phyloP scores from a whole-genome alignment of 1,140 invertebrate species.

The Conopomorpha cramerella region DNA sequence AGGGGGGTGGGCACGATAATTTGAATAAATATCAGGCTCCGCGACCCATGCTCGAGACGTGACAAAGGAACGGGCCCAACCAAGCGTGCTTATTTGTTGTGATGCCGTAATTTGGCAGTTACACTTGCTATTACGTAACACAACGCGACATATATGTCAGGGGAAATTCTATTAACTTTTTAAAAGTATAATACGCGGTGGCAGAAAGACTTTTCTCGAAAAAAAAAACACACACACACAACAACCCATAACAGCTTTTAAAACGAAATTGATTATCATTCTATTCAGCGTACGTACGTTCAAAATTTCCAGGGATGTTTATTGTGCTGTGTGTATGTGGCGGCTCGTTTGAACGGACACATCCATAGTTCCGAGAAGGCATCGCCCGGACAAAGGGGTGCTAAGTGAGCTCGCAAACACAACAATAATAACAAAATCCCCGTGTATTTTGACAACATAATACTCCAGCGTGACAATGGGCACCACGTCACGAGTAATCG shows the following conservation, averaged over 20 bases:
- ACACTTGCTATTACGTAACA: constrained; percentile 31
- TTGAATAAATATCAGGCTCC: constrained; percentile 53
- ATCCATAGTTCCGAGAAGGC: constrained; percentile 38
- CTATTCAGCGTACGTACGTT: no score
- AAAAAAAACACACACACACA: constrained; percentile 13
- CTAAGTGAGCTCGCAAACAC: constrained; percentile 54
- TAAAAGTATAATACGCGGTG: no score
- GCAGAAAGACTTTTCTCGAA: no score
- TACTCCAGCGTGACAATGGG: constrained; percentile 49
- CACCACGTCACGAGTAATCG: constrained; percentile 51
- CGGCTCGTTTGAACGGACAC: constrained; percentile 26
- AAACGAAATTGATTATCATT: constrained; percentile 21
- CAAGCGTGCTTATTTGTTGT: constrained; percentile 40
- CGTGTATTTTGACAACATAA: constrained; percentile 59
- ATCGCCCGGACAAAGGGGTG: constrained; percentile 35
- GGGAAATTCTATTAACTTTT: constrained; percentile 52
- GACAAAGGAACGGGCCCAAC: constrained; percentile 42
- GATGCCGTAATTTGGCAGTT: constrained; percentile 51
- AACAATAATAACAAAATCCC: constrained; percentile 59
- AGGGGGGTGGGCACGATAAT: constrained; percentile 46
- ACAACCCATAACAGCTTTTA: background rate
- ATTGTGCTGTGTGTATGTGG: constrained; percentile 29
- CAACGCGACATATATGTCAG: constrained; percentile 29
- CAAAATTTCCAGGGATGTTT: no score
- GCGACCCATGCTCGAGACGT: constrained; percentile 33